A percentile compares a stretch with the other conserved stretches of the same genome.
Evolutionary conservation across 2,888 invertebrate genomes (phyloP).

Genomic region (Cosmopolites sordidus): DNA sequence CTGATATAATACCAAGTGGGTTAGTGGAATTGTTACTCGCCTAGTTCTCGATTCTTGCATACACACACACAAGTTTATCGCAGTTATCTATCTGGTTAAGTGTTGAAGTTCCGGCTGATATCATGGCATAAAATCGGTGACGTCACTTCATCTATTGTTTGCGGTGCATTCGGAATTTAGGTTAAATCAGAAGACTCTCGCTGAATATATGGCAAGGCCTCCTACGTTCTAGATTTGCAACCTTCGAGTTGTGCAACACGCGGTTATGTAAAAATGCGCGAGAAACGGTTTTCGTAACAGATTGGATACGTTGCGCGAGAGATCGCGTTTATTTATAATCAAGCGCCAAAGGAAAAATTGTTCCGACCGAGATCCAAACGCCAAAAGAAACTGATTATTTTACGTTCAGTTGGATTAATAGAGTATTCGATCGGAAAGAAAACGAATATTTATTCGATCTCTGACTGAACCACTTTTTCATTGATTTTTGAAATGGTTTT

Average conservation of each 20-base stretch:
- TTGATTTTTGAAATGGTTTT: too few relatives aligned
- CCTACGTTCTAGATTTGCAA: conserved; percentile 3
- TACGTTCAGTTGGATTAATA: too few relatives aligned
- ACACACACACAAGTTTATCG: background rate
- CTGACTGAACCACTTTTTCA: too few relatives aligned
- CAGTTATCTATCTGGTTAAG: background rate
- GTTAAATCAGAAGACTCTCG: conserved; percentile 17
- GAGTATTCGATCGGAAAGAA: too few relatives aligned
- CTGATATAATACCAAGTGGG: background rate
- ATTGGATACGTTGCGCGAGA: too few relatives aligned
- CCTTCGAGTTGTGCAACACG: conserved; percentile 3
- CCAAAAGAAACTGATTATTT: conserved; percentile 2
- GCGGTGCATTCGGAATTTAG: conserved; percentile 11
- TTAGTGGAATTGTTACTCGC: background rate
- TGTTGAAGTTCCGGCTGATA: background rate
- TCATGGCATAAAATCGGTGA: background rate
- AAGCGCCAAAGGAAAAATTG: too few relatives aligned
- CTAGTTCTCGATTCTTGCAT: background rate
- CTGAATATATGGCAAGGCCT: conserved; percentile 13
- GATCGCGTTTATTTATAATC: too few relatives aligned
- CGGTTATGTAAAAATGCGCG: too few relatives aligned
- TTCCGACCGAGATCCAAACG: background rate
- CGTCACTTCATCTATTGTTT: conserved; percentile 6
- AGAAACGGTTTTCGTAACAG: too few relatives aligned
- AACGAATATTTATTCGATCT: too few relatives aligned